Percentiles rank a stretch among this genome's conserved stretches.
Evolutionary conservation across 1,140 invertebrate species (phyloP).

Genomic region (Alviniconcha marisindica): DNA sequence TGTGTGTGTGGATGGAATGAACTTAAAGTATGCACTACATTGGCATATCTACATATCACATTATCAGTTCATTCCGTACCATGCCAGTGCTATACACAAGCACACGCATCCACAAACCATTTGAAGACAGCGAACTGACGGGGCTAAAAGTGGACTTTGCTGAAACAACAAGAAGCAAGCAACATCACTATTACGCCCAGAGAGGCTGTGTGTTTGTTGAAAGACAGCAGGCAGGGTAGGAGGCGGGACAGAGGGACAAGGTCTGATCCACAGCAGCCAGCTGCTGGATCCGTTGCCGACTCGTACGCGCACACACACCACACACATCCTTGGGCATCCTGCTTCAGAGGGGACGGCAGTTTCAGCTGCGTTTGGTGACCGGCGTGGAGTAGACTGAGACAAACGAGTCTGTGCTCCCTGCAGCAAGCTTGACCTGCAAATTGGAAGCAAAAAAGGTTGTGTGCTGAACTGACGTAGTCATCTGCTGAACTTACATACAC

Average conservation of each 20-base stretch:
- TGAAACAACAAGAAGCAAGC: too few species aligned
- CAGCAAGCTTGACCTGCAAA: conserved; percentile 80
- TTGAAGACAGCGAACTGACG: too few species aligned
- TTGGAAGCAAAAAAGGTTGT: conserved; percentile 46
- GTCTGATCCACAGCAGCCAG: not conserved
- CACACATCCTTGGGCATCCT: not conserved
- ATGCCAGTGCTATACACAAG: too few species aligned
- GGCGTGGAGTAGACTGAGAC: conserved; percentile 83
- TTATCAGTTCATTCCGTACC: too few species aligned
- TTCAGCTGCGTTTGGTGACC: conserved; percentile 29
- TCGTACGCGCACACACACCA: conserved; percentile 2
- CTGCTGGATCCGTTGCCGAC: not conserved
- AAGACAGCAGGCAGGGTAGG: not conserved
- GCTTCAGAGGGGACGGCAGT: not conserved
- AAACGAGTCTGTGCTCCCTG: conserved; percentile 86
- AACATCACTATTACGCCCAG: not conserved
- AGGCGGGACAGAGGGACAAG: not conserved
- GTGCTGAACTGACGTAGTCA: too few species aligned
- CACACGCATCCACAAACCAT: too few species aligned
- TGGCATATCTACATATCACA: too few species aligned
- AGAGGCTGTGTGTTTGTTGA: not conserved
- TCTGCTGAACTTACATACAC: too few species aligned
- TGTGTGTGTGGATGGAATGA: too few species aligned
- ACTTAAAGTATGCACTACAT: too few species aligned
- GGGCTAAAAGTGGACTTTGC: too few species aligned